Evolutionary conservation across 2,113 vertebrate species (phyloP), one percentile per base, ranked within the genome.

Genomic region (Syngnathus typhle): DNA sequence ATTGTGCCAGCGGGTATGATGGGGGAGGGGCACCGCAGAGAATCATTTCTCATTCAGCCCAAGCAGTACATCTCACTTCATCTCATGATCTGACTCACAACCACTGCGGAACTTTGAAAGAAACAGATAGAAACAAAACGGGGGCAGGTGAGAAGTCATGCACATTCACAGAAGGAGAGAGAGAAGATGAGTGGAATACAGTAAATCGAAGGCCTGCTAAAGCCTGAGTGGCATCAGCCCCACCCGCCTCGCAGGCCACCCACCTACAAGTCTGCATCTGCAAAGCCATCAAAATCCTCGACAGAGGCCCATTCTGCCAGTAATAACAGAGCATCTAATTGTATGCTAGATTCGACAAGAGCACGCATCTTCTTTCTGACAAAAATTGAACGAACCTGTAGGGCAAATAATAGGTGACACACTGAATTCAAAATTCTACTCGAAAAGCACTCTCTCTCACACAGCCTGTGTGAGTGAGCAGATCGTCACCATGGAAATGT

Each of bases 41-140:
- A 37, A 41, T 11, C 12, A 39, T 1, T 41, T 27, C 39, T 2
- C 10, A 1, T 21, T 21, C 39, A 41, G 19, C 38, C 6, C 39
- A 21, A 16, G 39, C n/a, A 44, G 38, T 78, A 79, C 54, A 66
- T 37, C 8, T 32, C 21, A 44, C 19, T 47, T 18, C 41, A 72
- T 78, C 71, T 76, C 67, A 61, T 3, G 18, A 82, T 72, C 63
- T 85, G 84, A 78, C 72, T 74, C 74, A 73, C 60, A 76, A 70
- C 71, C 61, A 71, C 81, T 62, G 4, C 63, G 16, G 62, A 75
- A 60, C 63, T 78, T 78, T 84, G 70, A 85, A 52, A 76, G 80
- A 72, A 61, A 56, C 47, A 37, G 75, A 81, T 74, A 51, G 74
- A 77, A 71, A 75, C 82, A 82, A 84, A 87, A 88, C 78, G 81